Conservation (phyloP, 2,888 invertebrate genomes). For the Eupithecia subumbrata region DNA sequence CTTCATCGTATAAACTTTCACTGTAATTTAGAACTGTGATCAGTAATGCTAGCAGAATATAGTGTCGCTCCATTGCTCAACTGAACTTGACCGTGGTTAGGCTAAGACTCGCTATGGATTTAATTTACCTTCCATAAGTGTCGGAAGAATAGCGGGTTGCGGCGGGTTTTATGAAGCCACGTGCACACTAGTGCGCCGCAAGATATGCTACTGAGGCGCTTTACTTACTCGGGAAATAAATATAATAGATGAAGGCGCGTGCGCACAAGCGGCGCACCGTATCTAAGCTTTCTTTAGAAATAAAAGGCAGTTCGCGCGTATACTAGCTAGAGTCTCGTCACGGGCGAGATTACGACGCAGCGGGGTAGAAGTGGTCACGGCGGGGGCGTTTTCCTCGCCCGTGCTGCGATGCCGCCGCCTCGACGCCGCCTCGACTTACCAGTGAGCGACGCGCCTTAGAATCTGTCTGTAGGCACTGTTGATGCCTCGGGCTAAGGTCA, state of each 20-base stretch:
- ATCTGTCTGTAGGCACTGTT: too few species aligned
- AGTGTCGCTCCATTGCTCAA: conserved; percentile 33
- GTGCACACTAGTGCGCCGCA: neutral
- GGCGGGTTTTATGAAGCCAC: conserved; percentile 23
- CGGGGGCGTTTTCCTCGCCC: too few species aligned
- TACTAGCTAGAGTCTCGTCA: too few species aligned
- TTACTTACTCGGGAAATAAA: neutral
- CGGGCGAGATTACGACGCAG: too few species aligned
- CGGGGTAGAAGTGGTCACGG: too few species aligned
- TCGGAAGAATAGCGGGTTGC: conserved; percentile 25
- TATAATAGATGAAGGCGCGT: neutral
- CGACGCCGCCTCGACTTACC: too few species aligned
- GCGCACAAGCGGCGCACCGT: neutral
- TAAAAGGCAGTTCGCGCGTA: too few species aligned
- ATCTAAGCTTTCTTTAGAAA: neutral
- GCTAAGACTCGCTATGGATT: conserved; percentile 41
- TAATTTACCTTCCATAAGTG: conserved; percentile 15
- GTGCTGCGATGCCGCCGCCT: too few species aligned
- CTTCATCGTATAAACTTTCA: conserved; percentile 45
- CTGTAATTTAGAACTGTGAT: conserved; percentile 33
- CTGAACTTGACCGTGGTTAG: conserved; percentile 49
- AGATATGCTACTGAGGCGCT: conserved; percentile 4
- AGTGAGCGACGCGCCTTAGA: too few species aligned
- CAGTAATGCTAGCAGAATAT: conserved; percentile 32
- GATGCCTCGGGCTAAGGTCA: neutral